Evolutionary conservation across 2,113 vertebrate species (phyloP).

Genomic region (Coptodon bakossiorum): DNA sequence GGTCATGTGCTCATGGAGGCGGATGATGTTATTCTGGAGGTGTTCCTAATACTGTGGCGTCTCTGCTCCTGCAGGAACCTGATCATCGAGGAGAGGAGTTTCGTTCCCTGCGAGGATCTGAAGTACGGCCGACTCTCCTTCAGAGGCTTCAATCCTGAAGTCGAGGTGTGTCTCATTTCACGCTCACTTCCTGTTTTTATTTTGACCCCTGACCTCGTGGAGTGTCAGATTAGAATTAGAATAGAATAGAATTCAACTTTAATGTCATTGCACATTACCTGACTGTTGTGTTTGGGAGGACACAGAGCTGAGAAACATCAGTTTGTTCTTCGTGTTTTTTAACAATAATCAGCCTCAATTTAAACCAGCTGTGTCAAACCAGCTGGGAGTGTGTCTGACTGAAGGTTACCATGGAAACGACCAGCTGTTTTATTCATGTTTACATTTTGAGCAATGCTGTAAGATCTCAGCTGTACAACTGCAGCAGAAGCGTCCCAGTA

Average conservation of each 20-base stretch:
- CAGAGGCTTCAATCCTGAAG: conserved; percentile 91
- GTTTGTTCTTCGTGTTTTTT: background rate
- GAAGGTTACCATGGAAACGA: background rate
- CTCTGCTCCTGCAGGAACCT: conserved; percentile 68
- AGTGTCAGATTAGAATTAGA: background rate
- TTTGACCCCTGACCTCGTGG: background rate
- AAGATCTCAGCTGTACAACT: background rate
- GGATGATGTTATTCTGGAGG: background rate
- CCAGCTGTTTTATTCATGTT: background rate
- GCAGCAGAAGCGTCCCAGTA: background rate
- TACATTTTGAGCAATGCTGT: background rate
- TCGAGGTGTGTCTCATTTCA: conserved; percentile 77
- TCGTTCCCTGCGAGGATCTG: conserved; percentile 84
- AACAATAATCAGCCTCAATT: background rate
- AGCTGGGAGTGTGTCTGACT: background rate
- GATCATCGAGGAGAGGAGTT: conserved; percentile 90
- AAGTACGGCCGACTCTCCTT: conserved; percentile 91
- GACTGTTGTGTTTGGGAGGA: background rate
- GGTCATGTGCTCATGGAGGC: background rate
- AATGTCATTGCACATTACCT: rapidly evolving
- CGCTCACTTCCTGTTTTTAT: background rate
- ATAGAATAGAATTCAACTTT: too few relatives aligned
- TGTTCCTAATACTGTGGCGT: background rate
- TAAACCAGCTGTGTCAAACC: background rate
- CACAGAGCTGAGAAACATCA: background rate